These are phyloP conservation scores for Nymphicus hollandicus DNA, from an alignment of 2,113 vertebrate genomes.

Conservation along the genomic window DNA sequence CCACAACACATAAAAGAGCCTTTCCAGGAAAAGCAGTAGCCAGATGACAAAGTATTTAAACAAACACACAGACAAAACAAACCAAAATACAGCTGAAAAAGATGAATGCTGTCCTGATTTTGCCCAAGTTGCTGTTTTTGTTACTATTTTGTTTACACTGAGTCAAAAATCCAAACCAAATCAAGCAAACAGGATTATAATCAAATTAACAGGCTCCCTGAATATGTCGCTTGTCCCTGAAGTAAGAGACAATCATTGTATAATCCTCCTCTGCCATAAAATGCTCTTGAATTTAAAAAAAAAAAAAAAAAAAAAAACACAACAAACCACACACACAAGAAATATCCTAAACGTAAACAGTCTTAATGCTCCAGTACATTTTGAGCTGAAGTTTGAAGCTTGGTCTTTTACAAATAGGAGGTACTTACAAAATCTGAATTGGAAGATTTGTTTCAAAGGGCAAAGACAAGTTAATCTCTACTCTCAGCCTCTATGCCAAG, in stretches of 20 bases:
- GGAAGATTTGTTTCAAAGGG: neutral
- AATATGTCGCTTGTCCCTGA: neutral
- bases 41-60: neutral
- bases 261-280: neutral
- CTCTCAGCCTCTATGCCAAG: neutral
- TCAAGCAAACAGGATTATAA: neutral
- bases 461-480: neutral
- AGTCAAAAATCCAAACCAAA: neutral
- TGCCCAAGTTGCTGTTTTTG: neutral
- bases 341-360: neutral
- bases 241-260: neutral
- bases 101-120: neutral
- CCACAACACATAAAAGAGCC: neutral
- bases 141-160: neutral
- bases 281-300: neutral
- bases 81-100: neutral
- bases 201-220: neutral
- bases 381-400: neutral
- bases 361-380: neutral
- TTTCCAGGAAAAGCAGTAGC: neutral
- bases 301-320: neutral
- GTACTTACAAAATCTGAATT: neutral
- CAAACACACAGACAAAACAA: neutral
- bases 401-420: neutral
- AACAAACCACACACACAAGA: neutral